phyloP scores from a whole-genome alignment of 1,140 invertebrate genomes.

The Agraylea sexmaculata region DNA sequence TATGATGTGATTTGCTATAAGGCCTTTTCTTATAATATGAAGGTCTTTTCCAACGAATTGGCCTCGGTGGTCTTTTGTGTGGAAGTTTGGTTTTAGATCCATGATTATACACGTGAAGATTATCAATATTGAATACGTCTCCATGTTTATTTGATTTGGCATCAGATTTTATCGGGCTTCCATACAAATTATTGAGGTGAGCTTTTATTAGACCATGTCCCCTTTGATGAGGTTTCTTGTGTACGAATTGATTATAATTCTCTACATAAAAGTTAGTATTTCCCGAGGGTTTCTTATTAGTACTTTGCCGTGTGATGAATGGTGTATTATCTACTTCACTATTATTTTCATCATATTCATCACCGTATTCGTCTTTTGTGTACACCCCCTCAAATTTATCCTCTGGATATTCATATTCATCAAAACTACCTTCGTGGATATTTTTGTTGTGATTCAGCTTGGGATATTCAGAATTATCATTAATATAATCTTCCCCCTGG shows the following conservation, averaged over 20 bases:
- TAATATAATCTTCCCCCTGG: conserved; percentile 13
- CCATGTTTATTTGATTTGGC: not conserved
- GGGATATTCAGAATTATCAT: conserved; percentile 3
- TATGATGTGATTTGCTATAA: too few species aligned
- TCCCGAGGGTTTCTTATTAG: conserved; percentile 1
- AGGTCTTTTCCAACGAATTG: not conserved
- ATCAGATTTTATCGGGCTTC: not conserved
- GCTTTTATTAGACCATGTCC: conserved; percentile 4
- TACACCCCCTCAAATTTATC: not conserved
- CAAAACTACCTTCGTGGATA: conserved; percentile 3
- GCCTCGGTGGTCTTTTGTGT: conserved; percentile 9
- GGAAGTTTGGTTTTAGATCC: conserved; percentile 9
- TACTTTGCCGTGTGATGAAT: not conserved
- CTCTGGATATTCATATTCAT: not conserved
- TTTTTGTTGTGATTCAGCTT: not conserved
- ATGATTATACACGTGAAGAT: conserved; percentile 12
- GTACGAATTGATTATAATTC: conserved; percentile 14
- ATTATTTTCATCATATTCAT: conserved; percentile 1
- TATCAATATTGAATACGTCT: conserved; percentile 12
- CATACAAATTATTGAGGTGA: too few species aligned
- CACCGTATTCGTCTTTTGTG: not conserved
- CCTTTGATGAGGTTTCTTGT: not conserved
- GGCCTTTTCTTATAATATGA: conserved; percentile 3
- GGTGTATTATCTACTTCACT: not conserved
- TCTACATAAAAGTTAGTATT: conserved; percentile 14